Conservation (phyloP, 2,888 invertebrate genomes). For the Latrodectus elegans region DNA sequence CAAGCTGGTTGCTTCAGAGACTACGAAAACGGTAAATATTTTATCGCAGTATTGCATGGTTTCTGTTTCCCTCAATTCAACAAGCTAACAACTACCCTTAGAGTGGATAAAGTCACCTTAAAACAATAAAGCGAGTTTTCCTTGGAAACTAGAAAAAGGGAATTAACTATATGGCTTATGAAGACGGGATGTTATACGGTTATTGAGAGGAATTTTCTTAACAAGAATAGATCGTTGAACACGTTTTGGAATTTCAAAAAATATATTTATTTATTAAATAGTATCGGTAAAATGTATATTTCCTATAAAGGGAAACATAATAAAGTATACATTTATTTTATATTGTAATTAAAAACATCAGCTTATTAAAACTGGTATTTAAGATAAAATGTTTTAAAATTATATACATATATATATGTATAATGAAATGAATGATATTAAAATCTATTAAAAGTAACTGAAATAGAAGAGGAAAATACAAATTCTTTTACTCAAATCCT, state of each 20-base stretch:
- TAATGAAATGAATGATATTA: too few species aligned
- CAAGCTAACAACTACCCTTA: background rate
- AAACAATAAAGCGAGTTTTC: constrained; percentile 24
- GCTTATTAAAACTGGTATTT: too few species aligned
- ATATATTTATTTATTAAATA: too few species aligned
- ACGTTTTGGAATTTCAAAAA: too few species aligned
- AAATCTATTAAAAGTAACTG: background rate
- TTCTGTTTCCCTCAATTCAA: constrained; percentile 18
- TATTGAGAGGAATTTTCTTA: too few species aligned
- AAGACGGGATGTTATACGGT: background rate
- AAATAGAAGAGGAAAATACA: background rate
- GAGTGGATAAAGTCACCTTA: constrained; percentile 42
- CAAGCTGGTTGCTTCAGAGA: constrained; percentile 40
- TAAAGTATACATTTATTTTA: too few species aligned
- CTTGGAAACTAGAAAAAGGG: constrained; percentile 16
- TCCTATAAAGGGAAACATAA: too few species aligned
- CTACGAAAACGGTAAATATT: constrained; percentile 53
- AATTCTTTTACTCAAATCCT: too few species aligned
- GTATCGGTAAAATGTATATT: too few species aligned
- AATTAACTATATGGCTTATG: background rate
- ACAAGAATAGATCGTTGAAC: too few species aligned
- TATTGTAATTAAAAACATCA: too few species aligned
- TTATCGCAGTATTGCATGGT: constrained; percentile 28
- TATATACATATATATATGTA: constrained; percentile 5
- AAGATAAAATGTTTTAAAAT: too few species aligned